Base-by-base conservation (phyloP, 2,888 invertebrate genomes). In the Taenaris catops region DNA sequence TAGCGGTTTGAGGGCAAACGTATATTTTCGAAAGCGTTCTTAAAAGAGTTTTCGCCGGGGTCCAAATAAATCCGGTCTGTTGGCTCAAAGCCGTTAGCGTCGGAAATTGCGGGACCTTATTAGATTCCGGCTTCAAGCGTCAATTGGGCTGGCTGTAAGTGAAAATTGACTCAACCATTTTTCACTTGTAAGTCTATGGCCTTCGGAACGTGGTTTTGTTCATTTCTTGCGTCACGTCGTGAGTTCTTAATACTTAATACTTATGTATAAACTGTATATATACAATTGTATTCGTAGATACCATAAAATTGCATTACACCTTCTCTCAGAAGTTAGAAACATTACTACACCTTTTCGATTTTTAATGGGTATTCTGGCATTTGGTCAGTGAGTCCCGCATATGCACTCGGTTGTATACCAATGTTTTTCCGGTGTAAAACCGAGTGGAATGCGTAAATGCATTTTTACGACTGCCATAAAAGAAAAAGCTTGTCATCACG, bases 41-140 rank as follows among this genome's bases (percentile, higher is more conserved):
- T 47, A 57, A 47, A 62, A 67, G 68, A 64, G 65, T 64, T 66
- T 71, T 62, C 50, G 48, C 50, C 45, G 50, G 51, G 57, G 61
- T 58, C 53, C 64, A 57, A 54, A 63, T 63, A 63, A 67, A 67
- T 59, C 54, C 55, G 54, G 63, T 59, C 46, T 71, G 70, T 75
- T 71, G 66, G 75, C 73, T 65, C 50, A 60, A 59, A 54, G 51
- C 53, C 53, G 58, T 58, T 55, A 57, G 51, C 54, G 63, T 63
- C 73, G 83, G 83, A 83, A 76, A 83, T 83, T 83, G 79, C 78
- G 72, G 63, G 39, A 55, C 52, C 73, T 81, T 80, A 81, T 81
- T 76, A 75, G 66, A 65, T 76, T 79, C 79, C 76, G 72, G 69
- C 43, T 53, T 49, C 45, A 46, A 48, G 52, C 44, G 55, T 52